Percentiles rank a stretch among this genome's conserved stretches.
phyloP scores from a whole-genome alignment of 2,797 vertebrate species.

The Pipistrellus nathusii region DNA sequence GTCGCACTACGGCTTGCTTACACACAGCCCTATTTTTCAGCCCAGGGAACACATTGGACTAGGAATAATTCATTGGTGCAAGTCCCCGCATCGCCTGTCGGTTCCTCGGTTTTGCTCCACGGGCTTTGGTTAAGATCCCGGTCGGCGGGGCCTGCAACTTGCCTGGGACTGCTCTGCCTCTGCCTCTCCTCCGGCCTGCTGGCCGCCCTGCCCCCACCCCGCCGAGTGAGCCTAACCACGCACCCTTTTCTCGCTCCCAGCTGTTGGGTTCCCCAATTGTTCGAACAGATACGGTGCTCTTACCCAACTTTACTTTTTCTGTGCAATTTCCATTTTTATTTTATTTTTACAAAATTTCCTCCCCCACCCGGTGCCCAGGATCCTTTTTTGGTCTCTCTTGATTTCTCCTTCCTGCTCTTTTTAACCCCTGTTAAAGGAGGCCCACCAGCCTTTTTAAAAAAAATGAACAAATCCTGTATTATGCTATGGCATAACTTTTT shows the following conservation, averaged over 20 bases:
- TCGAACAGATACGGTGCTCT: background rate
- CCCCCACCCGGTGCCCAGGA: background rate
- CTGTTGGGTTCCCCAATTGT: background rate
- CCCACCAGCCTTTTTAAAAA: background rate
- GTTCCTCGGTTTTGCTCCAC: background rate
- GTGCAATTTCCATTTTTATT: background rate
- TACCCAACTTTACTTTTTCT: background rate
- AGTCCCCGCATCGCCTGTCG: background rate
- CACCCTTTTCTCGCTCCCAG: constrained; percentile 70
- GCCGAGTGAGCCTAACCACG: constrained; percentile 25
- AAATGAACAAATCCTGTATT: background rate
- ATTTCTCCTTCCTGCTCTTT: constrained; percentile 52
- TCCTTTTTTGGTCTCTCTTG: constrained; percentile 57
- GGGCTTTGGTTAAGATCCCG: constrained; percentile 21
- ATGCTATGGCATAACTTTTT: background rate
- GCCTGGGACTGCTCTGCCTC: background rate
- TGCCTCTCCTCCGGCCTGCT: background rate
- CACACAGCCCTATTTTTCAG: background rate
- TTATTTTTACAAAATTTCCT: background rate
- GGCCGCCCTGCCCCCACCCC: constrained; percentile 34
- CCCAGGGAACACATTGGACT: background rate
- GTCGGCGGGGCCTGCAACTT: constrained; percentile 39
- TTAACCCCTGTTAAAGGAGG: constrained; percentile 7
- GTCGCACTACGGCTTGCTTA: background rate
- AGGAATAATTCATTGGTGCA: too few species aligned